Evolutionary conservation across 1,140 invertebrate genomes (phyloP), one percentile per base, ranked within the genome.

Genomic region (Lanistes nyassanus): DNA sequence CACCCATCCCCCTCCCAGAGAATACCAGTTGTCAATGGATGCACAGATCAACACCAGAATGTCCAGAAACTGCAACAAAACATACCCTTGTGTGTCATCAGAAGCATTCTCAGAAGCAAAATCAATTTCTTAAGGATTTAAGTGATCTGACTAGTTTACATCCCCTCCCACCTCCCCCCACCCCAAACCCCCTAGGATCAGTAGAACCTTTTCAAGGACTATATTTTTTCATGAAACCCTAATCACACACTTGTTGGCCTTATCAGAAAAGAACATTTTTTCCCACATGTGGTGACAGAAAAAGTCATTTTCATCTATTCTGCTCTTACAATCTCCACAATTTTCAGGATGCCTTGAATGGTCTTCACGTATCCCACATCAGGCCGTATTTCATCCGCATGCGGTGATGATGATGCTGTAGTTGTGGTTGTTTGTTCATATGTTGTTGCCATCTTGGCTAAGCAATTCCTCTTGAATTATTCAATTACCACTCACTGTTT

Each of bases 31-130:
- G 42, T 36, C 55, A 9, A 92, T 91, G 78, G 93, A 92, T 37
- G 95, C 93, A 85, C 93, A 95, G 74, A 97, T 95, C 87, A 97
- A 96, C 9, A 94, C 94, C 29, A 97, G 81, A 29, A 97, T 87
- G 89, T 93, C 93, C 65, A 94, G 86, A 0, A 92, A 86, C 96
- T 97, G 89, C 26, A 92, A 91, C 75, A 85, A 7, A 81, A 78
- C 36, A 9, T 36, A 56, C 82, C 39, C 37, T 13, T 56, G n/a
- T 37, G 37, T 16, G 21, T 23, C 34, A 39, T 6, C 9, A 47
- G 19, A 6, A 47, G 42, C 42, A 47, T 47, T 47, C 19, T 16
- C 19, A 16, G 19, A 47, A 47, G 19, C 42, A 47, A 3, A 47
- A 47, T 47, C 0, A n/a, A 13, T 47, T 16, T 47, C 42, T 47